Conservation (phyloP, 1,140 invertebrate genomes). For the Nephila pilipes region DNA sequence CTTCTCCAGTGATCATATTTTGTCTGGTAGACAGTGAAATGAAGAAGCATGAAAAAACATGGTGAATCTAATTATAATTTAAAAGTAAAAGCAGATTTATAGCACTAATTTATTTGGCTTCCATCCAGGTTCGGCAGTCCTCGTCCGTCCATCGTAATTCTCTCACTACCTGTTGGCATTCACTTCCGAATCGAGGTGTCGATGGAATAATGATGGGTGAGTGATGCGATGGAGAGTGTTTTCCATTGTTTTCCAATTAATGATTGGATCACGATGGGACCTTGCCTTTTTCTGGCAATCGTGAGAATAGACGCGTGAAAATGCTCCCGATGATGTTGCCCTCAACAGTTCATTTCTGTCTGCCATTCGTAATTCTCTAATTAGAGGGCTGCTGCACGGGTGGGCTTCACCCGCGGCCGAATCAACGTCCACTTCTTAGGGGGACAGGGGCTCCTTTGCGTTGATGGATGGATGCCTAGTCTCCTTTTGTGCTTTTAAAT, state of each 20-base stretch:
- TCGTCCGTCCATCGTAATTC: not conserved
- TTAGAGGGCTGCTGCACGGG: conserved; percentile 28
- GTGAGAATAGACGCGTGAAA: conserved; percentile 64
- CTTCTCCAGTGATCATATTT: too few relatives aligned
- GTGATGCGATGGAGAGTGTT: not conserved
- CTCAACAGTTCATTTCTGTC: not conserved
- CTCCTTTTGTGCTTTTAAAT: not conserved
- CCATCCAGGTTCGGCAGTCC: not conserved
- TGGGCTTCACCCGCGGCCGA: not conserved
- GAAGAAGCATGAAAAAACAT: too few relatives aligned
- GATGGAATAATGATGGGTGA: conserved; percentile 31
- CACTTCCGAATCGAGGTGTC: conserved; percentile 11
- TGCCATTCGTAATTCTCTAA: conserved; percentile 41
- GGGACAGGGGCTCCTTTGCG: not conserved
- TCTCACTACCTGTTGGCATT: not conserved
- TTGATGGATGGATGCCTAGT: not conserved
- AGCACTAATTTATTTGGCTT: not conserved
- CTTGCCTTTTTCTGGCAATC: not conserved
- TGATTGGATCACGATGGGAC: conserved; percentile 33
- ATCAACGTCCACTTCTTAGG: not conserved
- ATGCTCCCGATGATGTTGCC: not conserved
- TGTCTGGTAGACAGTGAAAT: too few relatives aligned
- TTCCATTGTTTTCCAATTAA: conserved; percentile 53
- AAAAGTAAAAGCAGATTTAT: too few relatives aligned
- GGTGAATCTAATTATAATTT: too few relatives aligned